Evolutionary conservation across 2,888 invertebrate genomes (phyloP), one percentile per base, ranked within the genome.

Genomic region (Euzophera pinguis): DNA sequence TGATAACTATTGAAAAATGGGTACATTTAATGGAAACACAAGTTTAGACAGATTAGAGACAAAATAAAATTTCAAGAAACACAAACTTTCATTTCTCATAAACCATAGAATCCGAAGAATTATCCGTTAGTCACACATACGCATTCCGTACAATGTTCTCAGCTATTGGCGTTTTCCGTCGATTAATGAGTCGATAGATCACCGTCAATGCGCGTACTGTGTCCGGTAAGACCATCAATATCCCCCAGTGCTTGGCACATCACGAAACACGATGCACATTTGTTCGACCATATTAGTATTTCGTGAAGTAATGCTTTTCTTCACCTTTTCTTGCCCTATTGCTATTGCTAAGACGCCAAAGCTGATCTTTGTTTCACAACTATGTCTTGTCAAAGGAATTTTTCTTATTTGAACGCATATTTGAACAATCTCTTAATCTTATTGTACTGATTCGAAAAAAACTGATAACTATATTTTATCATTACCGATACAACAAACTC

Each of bases 111-210:
- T 61, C 14, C 45, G 8, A 13, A 27, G 32, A 45, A 45, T 45
- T 45, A 45, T 45, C 32, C 14, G 45, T 45, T 45, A 45, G 45
- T 45, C 32, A 45, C 45, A 58, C 29, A 45, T 32, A 58, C 59
- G 63, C 57, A 63, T 58, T 63, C 13, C 45, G 14, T 32, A 32
- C 45, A 32, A 45, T 16, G 32, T 50, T 52, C 34, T 47, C 53
- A 47, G 14, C 37, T 39, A 35, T 32, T 50, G 63, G 58, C 63
- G 61, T 68, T 71, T 71, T 68, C 60, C 58, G 64, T 65, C 65
- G 69, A 78, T 76, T 75, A 72, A 78, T 78, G 69, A 69, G 65
- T 69, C 71, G 64, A 75, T 78, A 71, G 65, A 72, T 79, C 71
- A 64, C 66, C 67, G 69, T 76, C 74, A 72, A 73, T 73, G 32